Conservation (phyloP, 2,113 vertebrate genomes). For the Siniperca chuatsi region DNA sequence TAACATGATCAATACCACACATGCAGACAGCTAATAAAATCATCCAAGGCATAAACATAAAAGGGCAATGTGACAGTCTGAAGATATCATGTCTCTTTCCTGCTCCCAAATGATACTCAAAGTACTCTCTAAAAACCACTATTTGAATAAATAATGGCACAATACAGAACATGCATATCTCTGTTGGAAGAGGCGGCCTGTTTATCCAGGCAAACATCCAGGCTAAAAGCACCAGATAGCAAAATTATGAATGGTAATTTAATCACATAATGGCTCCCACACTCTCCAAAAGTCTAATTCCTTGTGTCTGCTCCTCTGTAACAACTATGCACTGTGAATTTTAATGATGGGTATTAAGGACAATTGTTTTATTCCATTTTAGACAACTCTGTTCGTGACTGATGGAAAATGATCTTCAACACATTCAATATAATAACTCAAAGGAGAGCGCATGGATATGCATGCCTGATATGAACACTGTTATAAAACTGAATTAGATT, state of each 20-base stretch:
- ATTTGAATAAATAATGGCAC: conserved; percentile 59
- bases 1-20: conserved; percentile 1
- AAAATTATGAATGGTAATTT: conserved; percentile 79
- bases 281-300: conserved; percentile 73
- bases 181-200: conserved; percentile 39
- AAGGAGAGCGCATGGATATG: conserved; percentile 40
- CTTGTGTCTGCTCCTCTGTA: conserved; percentile 64
- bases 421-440: conserved; percentile 53
- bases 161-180: conserved; percentile 43
- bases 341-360: conserved; percentile 59
- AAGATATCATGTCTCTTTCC: conserved; percentile 19
- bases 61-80: conserved; percentile 8
- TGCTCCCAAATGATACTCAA: conserved; percentile 23
- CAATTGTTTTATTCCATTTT: conserved; percentile 67
- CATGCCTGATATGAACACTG: conserved; percentile 42
- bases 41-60: conserved; percentile 29
- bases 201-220: conserved; percentile 66
- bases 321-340: conserved; percentile 69
- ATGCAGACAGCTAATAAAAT: conserved; percentile 10
- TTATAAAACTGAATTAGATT: conserved; percentile 50
- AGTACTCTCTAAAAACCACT: conserved; percentile 15
- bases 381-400: conserved; percentile 40
- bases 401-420: conserved; percentile 55
- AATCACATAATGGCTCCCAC: conserved; percentile 74
- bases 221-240: conserved; percentile 68